These are phyloP conservation scores for Parauchenoglanis ngamensis DNA, from an alignment of 2,797 vertebrate genomes.

Conservation along the genomic window DNA sequence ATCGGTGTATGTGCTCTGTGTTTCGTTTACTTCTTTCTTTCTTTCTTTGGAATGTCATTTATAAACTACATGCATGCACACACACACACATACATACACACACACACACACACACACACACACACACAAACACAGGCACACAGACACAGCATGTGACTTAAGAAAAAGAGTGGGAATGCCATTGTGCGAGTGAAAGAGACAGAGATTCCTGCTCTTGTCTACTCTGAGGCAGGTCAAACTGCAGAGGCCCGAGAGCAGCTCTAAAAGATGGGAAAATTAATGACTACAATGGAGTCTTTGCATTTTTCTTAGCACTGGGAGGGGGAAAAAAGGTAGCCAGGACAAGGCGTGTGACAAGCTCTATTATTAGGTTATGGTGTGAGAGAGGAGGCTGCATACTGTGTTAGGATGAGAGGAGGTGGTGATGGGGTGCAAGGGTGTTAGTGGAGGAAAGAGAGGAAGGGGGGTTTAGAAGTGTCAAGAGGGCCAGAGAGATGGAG, in stretches of 20 bases:
- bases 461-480: constrained; percentile 81
- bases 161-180: constrained; percentile 74
- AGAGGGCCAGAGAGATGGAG: constrained; percentile 90
- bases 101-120: constrained; percentile 57
- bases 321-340: constrained; percentile 83
- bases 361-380: constrained; percentile 97
- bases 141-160: constrained; percentile 76
- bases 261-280: constrained; percentile 97
- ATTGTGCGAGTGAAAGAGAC: constrained; percentile 76
- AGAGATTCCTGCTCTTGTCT: constrained; percentile 82
- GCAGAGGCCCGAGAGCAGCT: constrained; percentile 75
- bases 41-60: constrained; percentile 41
- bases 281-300: constrained; percentile 96
- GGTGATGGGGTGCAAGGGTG: constrained; percentile 63
- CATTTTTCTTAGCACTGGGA: constrained; percentile 87
- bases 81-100: constrained; percentile 33
- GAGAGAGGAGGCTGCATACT: constrained; percentile 88
- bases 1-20: not conserved
- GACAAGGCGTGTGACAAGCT: constrained; percentile 98
- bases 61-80: constrained; percentile 59
- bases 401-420: constrained; percentile 75
- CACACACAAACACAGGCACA: constrained; percentile 55
- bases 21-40: constrained; percentile 22
- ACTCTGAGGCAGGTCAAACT: constrained; percentile 88
- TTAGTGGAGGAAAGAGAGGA: constrained; percentile 62